Evolutionary conservation across 2,113 vertebrate genomes (phyloP), one percentile per base, ranked within the genome.

Genomic region (Cebidichthys violaceus): DNA sequence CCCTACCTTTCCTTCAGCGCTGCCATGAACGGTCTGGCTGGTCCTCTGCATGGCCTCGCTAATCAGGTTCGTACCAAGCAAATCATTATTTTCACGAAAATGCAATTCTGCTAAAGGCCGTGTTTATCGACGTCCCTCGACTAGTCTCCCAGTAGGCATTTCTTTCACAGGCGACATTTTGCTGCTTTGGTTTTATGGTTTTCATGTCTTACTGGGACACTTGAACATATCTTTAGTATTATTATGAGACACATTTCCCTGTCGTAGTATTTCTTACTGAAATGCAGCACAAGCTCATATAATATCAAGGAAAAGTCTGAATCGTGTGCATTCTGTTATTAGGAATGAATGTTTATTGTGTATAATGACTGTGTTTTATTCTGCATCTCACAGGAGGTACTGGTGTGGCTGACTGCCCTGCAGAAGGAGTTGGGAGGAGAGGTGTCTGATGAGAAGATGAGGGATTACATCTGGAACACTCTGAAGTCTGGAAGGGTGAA

Each of bases 401-500:
- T 99, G 88, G 96, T 97, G 29, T 98, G 98, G 98, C 94, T 99
- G 82, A 98, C 97, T 0, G 93, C 96, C 7, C 94, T 99, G 89
- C 98, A 99, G 95, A 97, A 98, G 92, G 97, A 99, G 93, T 86
- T 99, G 83, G 98, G 98, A 9, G 96, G 96, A 73, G 97, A 99
- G 1, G 98, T 98, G 70, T 97, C 97, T 0, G 98, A 99, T 9
- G 97, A 98, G 76, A 96, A 94, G 79, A 96, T 99, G 94, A 95
- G 96, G 79, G 97, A 99, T 77, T 99, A 97, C 94, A 99, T 99
- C 94, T 99, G 98, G 98, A 99, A 98, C 94, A 99, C 98, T 5
- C 96, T 99, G 39, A 99, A 99, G 87, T 98, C 97, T 18, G 98
- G 97, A 90, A 94, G 98, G 96, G 98, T 99, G 92, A 96, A 65